Evolutionary conservation across 1,140 invertebrate species (phyloP).

Genomic region (Drosophila sechellia): DNA sequence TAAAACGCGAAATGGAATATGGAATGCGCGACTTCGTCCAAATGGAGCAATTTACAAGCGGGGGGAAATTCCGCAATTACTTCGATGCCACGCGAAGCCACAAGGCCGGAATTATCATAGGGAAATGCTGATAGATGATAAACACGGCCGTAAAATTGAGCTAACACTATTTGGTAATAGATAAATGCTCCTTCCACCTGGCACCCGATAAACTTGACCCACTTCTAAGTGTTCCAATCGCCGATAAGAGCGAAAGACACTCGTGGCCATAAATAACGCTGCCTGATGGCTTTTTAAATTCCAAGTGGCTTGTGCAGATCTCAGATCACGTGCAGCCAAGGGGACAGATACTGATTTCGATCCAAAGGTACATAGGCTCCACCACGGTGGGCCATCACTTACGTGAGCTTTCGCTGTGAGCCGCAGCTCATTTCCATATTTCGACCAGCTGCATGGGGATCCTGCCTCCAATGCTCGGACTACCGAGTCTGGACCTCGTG

Average conservation of each 20-base stretch:
- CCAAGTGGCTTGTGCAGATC: neutral
- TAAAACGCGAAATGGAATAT: conserved; percentile 40
- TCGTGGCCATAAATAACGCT: conserved; percentile 14
- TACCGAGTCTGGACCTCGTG: conserved; percentile 44
- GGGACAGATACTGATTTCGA: neutral
- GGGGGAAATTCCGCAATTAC: conserved; percentile 65
- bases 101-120: conserved; percentile 56
- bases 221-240: conserved; percentile 43
- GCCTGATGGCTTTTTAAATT: neutral
- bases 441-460: conserved; percentile 45
- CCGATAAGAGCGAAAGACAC: conserved; percentile 28
- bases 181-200: conserved; percentile 34
- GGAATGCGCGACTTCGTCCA: conserved; percentile 19
- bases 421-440: conserved; percentile 79
- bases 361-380: conserved; percentile 26
- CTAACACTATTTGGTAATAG: conserved; percentile 39
- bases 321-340: conserved; percentile 36
- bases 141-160: conserved; percentile 28
- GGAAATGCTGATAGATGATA: conserved; percentile 43
- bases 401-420: conserved; percentile 61
- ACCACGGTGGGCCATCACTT: conserved; percentile 37
- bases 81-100: conserved; percentile 53
- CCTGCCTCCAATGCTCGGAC: neutral
- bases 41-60: conserved; percentile 55
- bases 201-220: conserved; percentile 72